Base-by-base conservation (phyloP, 2,888 invertebrate genomes). In the Encarsia formosa region DNA sequence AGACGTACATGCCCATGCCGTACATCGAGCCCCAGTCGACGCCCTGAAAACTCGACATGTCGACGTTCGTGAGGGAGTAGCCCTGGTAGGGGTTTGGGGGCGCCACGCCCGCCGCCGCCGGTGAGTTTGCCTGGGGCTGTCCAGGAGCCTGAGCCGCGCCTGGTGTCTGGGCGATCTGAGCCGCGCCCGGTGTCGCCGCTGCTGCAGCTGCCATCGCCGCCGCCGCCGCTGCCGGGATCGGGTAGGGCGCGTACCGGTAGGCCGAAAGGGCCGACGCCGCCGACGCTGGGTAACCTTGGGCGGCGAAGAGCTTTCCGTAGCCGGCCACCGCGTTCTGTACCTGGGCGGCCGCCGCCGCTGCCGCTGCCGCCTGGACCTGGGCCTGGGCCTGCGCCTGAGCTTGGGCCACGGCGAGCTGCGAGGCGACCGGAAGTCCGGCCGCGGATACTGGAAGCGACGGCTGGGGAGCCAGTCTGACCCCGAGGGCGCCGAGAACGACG, bases 21-120 rank as follows among this genome's bases (percentile, higher is more conserved):
- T 92, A 92, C 88, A 91, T 88, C 66, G 88, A 86, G 67, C 86
- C 85, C 91, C 91, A 91, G 77, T 91, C 91, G 63, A 92, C 88
- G 54, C 89, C 88, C 75, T 91, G 91, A 83, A 91, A 91, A 71
- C 89, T 88, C 57, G 89, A 87, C 91, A 91, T 91, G 77, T 91
- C 91, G 58, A 91, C 89, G 73, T 91, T 91, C 70, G 91, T 86
- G 61, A 91, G 82, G 63, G 87, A 87, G 77, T 91, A 91, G 41
- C 84, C 84, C 66, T 84, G 85, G 71, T 85, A 85, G 49, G 84
- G 82, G 65, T 85, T 86, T 26, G 84, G 80, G 23, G 85, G 83
- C 61, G 86, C 83, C 59, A 81, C 82, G 4, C 83, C 84, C 57
- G 81, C 76, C 11, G 81, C 71, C 61, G 49, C 73, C 65, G 71